Evolutionary conservation across 2,888 invertebrate genomes (phyloP).

Genomic region (Taenaris catops): DNA sequence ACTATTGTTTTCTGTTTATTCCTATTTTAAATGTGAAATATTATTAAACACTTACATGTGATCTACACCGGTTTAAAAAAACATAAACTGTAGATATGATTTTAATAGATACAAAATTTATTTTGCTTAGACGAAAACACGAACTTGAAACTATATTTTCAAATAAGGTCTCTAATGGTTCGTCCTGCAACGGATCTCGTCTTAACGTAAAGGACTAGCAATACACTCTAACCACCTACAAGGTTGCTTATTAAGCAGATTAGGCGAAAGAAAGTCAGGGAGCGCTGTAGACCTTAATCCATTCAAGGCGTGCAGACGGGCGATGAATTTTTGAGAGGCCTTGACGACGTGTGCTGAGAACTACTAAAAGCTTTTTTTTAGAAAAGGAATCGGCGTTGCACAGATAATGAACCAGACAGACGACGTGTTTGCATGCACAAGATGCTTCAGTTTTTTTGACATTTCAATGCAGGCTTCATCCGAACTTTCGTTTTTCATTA

Average conservation of each 20-base stretch:
- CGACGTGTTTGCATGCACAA: conserved; percentile 26
- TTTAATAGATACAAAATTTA: too few relatives aligned
- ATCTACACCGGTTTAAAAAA: too few relatives aligned
- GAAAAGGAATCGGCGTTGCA: conserved; percentile 56
- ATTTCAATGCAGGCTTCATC: conserved; percentile 21
- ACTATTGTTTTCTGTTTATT: too few relatives aligned
- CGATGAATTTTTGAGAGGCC: conserved; percentile 78
- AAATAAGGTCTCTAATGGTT: not conserved
- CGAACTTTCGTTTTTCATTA: conserved; percentile 9
- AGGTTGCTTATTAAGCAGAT: conserved; percentile 71
- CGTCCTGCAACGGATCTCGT: not conserved
- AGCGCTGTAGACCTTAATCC: conserved; percentile 45
- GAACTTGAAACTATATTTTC: not conserved
- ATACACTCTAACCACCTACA: conserved; percentile 29
- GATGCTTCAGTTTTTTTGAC: conserved; percentile 25
- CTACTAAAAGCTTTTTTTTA: conserved; percentile 56
- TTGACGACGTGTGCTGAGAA: conserved; percentile 57
- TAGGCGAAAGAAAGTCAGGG: conserved; percentile 45
- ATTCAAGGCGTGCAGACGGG: conserved; percentile 67
- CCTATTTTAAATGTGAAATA: too few relatives aligned
- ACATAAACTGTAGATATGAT: too few relatives aligned
- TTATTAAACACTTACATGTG: too few relatives aligned
- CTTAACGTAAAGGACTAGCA: conserved; percentile 1
- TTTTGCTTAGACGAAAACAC: too few relatives aligned
- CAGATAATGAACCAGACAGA: conserved; percentile 54